Conservation (phyloP, 2,113 vertebrate genomes). For the Perccottus glenii region DNA sequence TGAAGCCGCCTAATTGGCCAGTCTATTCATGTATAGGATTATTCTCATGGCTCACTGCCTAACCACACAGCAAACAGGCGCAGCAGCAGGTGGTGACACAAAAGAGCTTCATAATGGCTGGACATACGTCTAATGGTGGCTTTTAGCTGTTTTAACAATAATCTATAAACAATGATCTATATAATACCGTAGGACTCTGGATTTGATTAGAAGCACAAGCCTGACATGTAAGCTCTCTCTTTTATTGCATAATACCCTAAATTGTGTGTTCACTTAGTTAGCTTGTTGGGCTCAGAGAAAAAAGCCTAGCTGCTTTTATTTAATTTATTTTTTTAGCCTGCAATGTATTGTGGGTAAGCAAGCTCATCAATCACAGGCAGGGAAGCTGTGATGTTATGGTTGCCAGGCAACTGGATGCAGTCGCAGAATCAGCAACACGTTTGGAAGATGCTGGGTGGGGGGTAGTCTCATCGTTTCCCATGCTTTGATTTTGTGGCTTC, state of each 20-base stretch:
- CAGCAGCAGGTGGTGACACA: conserved; percentile 39
- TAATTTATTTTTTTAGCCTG: conserved; percentile 3
- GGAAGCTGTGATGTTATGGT: conserved; percentile 70
- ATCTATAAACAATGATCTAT: neutral
- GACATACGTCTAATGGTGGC: neutral
- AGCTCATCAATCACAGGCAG: conserved; percentile 69
- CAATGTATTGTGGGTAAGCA: conserved; percentile 70
- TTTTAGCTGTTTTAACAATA: conserved; percentile 10
- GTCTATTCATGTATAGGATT: conserved; percentile 31
- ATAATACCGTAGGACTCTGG: neutral
- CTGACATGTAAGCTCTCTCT: neutral
- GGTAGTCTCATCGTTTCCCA: conserved; percentile 42
- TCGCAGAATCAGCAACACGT: conserved; percentile 50
- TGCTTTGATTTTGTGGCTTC: conserved; percentile 1
- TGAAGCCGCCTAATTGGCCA: neutral
- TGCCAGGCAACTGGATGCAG: conserved; percentile 78
- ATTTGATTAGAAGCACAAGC: conserved; percentile 16
- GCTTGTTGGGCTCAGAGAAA: conserved; percentile 11
- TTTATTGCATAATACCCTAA: conserved; percentile 17
- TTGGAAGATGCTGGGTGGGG: conserved; percentile 26
- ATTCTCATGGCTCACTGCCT: conserved; percentile 19
- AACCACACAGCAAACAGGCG: conserved; percentile 10
- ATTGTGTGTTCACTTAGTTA: neutral
- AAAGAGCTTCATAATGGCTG: neutral
- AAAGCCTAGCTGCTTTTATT: conserved; percentile 28